These are phyloP conservation scores for Drosophila sechellia DNA, from an alignment of 1,140 invertebrate species.

Conservation along the genomic window DNA sequence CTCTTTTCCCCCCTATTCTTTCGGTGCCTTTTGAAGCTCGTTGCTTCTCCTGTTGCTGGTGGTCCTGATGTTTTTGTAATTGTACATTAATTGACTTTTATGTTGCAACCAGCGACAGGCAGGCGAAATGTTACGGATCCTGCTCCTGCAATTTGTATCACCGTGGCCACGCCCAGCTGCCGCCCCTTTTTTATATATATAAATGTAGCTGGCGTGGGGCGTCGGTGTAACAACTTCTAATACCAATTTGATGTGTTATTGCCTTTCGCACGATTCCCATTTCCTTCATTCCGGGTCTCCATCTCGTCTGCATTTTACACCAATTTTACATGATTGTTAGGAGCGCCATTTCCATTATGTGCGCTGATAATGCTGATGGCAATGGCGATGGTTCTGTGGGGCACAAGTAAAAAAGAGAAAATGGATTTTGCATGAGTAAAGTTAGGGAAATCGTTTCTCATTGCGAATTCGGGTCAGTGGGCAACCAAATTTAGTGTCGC, in stretches of 20 bases:
- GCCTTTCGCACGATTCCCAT: slow-evolving; percentile 44
- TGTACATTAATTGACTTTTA: slow-evolving; percentile 83
- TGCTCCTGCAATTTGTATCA: slow-evolving; percentile 44
- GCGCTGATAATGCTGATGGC: slow-evolving; percentile 22
- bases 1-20: not conserved
- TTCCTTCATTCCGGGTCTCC: slow-evolving; percentile 30
- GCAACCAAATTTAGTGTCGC: slow-evolving; percentile 1
- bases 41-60: slow-evolving; percentile 29
- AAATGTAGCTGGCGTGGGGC: slow-evolving; percentile 7
- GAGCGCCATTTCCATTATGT: slow-evolving; percentile 63
- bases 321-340: slow-evolving; percentile 81
- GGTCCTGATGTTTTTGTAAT: slow-evolving; percentile 63
- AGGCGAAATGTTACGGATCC: slow-evolving; percentile 3
- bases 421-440: slow-evolving; percentile 40
- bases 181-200: slow-evolving; percentile 1
- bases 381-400: slow-evolving; percentile 5
- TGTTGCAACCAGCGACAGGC: slow-evolving; percentile 50
- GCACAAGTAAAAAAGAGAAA: slow-evolving; percentile 18
- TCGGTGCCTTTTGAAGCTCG: not conserved
- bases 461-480: slow-evolving; percentile 33
- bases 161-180: slow-evolving; percentile 6
- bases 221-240: slow-evolving; percentile 60
- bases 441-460: slow-evolving; percentile 36
- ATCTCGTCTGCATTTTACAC: slow-evolving; percentile 47
- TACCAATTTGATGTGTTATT: slow-evolving; percentile 73